phyloP scores from a whole-genome alignment of 2,113 vertebrate genomes.

The Megaceryle maxima region DNA sequence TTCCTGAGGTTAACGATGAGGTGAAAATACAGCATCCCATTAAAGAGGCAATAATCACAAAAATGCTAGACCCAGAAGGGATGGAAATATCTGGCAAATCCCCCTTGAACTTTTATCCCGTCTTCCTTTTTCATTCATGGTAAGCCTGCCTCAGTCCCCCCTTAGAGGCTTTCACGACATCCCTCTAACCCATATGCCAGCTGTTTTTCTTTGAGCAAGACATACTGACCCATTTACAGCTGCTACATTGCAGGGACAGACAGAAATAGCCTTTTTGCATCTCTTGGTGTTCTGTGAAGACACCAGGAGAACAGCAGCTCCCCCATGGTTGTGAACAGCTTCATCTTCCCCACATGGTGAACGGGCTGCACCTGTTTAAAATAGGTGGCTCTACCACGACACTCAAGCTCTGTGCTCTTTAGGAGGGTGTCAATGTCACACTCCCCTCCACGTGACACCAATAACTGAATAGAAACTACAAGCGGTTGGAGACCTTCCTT shows the following conservation, averaged over 20 bases:
- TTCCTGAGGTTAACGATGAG: not conserved
- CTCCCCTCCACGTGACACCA: accelerated
- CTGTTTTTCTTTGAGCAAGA: not conserved
- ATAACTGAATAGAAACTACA: accelerated
- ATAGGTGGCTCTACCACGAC: not conserved
- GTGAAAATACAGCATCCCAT: not conserved
- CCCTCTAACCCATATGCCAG: not conserved
- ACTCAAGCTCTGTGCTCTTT: not conserved
- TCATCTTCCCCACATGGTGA: not conserved
- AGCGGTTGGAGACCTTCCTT: not conserved
- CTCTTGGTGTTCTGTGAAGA: not conserved
- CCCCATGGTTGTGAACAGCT: accelerated
- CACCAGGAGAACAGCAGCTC: not conserved
- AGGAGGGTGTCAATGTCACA: not conserved
- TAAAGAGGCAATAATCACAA: slow-evolving; percentile 6
- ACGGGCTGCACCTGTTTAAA: not conserved
- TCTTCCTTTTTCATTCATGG: not conserved
- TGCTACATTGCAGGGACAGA: not conserved
- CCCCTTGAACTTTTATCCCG: not conserved
- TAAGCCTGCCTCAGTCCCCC: not conserved
- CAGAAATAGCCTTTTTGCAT: not conserved
- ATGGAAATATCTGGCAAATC: slow-evolving; percentile 11
- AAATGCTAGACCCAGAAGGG: not conserved
- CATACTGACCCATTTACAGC: not conserved
- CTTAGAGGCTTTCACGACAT: not conserved